A percentile compares a stretch with the other conserved stretches of the same genome.
Conservation (phyloP, 2,113 vertebrate genomes). For the Pollachius pollachius region DNA sequence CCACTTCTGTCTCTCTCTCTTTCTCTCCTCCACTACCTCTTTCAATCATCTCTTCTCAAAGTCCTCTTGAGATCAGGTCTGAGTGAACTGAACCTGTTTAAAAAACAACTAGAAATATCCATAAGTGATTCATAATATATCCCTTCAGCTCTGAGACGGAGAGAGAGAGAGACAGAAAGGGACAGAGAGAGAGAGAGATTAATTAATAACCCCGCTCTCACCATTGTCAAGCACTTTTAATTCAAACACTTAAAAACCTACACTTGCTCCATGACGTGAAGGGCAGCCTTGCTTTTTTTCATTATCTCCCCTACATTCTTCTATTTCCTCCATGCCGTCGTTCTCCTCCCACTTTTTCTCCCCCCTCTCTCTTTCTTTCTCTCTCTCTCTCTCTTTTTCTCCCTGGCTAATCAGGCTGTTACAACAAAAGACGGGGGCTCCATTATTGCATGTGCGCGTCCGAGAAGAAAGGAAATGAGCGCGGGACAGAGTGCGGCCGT, state of each 20-base stretch:
- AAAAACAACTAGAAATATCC: constrained; percentile 51
- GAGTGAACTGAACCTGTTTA: constrained; percentile 48
- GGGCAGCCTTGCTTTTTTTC: constrained; percentile 35
- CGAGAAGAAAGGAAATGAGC: constrained; percentile 98
- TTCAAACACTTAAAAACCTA: constrained; percentile 65
- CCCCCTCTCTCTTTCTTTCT: constrained; percentile 41
- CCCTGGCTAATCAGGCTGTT: constrained; percentile 89
- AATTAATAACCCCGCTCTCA: constrained; percentile 71
- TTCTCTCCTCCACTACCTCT: constrained; percentile 41
- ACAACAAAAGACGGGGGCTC: constrained; percentile 94
- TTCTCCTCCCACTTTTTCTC: constrained; percentile 25
- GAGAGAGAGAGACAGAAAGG: constrained; percentile 57
- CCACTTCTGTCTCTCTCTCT: constrained; percentile 22
- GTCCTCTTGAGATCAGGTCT: constrained; percentile 26
- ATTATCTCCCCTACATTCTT: constrained; percentile 21
- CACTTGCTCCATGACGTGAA: constrained; percentile 60
- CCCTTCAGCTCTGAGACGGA: constrained; percentile 52
- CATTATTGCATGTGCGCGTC: constrained; percentile 95
- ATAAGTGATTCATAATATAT: constrained; percentile 69
- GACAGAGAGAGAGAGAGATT: constrained; percentile 56
- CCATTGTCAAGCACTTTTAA: constrained; percentile 61
- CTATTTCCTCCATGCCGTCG: constrained; percentile 2
- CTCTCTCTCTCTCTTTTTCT: constrained; percentile 50
- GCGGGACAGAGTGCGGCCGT: constrained; percentile 97
- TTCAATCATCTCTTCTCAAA: constrained; percentile 31